A percentile compares a stretch with the other conserved stretches of the same genome.
phyloP scores from a whole-genome alignment of 2,113 vertebrate species.

The Puntigrus tetrazona region DNA sequence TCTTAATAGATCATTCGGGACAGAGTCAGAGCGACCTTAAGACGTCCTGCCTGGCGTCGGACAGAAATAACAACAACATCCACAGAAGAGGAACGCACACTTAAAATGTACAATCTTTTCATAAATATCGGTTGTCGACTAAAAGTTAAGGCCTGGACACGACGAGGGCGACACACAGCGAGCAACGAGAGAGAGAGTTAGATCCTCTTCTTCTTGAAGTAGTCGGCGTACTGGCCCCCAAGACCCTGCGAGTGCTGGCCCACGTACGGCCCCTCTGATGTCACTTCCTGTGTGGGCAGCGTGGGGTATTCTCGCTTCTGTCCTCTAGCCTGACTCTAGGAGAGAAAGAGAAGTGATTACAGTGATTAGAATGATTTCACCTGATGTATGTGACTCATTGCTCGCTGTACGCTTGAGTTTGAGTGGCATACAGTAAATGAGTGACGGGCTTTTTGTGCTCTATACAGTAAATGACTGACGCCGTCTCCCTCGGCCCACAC shows the following conservation, averaged over 20 bases:
- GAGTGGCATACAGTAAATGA: not conserved
- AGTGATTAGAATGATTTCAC: conserved; percentile 3
- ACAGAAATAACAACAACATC: conserved; percentile 34
- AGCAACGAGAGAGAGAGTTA: conserved; percentile 66
- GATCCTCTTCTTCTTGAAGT: conserved; percentile 94
- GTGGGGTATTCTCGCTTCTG: conserved; percentile 90
- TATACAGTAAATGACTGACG: conserved; percentile 22
- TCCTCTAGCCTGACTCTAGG: conserved; percentile 76
- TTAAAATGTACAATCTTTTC: conserved; percentile 57
- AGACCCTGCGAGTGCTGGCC: conserved; percentile 83
- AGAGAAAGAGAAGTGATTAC: not conserved
- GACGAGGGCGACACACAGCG: conserved; percentile 67
- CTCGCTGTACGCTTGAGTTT: not conserved
- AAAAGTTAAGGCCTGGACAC: conserved; percentile 77
- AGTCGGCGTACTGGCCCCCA: conserved; percentile 81
- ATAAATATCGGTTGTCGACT: conserved; percentile 61
- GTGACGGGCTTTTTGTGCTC: not conserved
- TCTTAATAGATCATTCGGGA: conserved; percentile 8
- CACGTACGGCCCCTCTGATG: conserved; percentile 74
- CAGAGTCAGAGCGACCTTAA: not conserved
- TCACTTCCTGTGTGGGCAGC: conserved; percentile 79
- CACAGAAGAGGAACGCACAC: conserved; percentile 36
- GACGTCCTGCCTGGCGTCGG: not conserved
- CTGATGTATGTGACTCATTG: not conserved
- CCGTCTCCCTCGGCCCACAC: conserved; percentile 14